phyloP scores from a whole-genome alignment of 2,888 invertebrate species.

The Spodoptera littoralis region DNA sequence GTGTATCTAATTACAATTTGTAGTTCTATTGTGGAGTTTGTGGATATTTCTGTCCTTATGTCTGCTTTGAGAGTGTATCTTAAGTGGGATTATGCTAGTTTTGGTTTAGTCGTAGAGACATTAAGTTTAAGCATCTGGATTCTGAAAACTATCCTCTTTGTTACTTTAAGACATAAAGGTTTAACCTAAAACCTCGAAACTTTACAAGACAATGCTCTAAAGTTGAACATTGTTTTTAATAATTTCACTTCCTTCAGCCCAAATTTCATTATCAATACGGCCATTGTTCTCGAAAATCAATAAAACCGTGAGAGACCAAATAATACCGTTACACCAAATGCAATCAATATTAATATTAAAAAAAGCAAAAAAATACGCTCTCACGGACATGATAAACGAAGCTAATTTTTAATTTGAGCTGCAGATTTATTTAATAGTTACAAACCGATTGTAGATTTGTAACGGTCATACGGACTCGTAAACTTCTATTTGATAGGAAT shows the following conservation, averaged over 20 bases:
- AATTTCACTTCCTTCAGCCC: not conserved
- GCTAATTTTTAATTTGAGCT: constrained; percentile 81
- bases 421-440: constrained; percentile 79
- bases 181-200: too few species aligned
- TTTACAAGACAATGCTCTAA: too few species aligned
- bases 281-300: constrained; percentile 15
- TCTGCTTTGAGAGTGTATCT: too few species aligned
- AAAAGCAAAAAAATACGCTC: constrained; percentile 66
- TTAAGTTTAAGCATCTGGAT: too few species aligned
- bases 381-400: constrained; percentile 76
- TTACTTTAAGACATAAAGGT: too few species aligned
- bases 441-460: constrained; percentile 76
- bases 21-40: not conserved
- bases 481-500: constrained; percentile 63
- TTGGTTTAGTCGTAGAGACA: too few species aligned
- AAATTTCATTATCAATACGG: constrained; percentile 12
- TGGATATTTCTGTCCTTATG: too few species aligned
- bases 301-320: constrained; percentile 48
- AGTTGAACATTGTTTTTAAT: too few species aligned
- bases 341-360: constrained; percentile 54
- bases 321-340: constrained; percentile 48
- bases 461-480: constrained; percentile 64
- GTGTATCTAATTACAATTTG: constrained; percentile 1
- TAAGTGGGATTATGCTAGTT: too few species aligned
- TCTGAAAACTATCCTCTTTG: too few species aligned